Percentiles rank a stretch among this genome's conserved stretches.
Conservation (phyloP, 2,797 vertebrate species). For the Fistularia tabacaria region DNA sequence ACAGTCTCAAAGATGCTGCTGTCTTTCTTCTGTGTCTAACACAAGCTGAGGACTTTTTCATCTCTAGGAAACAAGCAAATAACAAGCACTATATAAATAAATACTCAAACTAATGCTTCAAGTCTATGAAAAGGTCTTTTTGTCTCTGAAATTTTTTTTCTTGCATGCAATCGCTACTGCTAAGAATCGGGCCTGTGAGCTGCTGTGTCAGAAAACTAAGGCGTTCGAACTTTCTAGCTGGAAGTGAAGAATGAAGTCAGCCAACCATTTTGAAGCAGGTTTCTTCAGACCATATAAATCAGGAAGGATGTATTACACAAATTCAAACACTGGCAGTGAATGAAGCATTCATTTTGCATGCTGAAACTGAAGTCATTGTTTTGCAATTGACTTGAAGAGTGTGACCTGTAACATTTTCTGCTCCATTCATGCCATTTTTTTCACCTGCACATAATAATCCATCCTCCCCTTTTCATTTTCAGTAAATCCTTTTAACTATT, state of each 20-base stretch:
- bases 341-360: background rate
- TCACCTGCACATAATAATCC: constrained; percentile 42
- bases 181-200: constrained; percentile 19
- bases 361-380: constrained; percentile 17
- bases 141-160: constrained; percentile 4
- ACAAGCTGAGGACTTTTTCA: too few relatives aligned
- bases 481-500: constrained; percentile 35
- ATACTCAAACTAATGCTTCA: too few relatives aligned
- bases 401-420: constrained; percentile 34
- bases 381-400: constrained; percentile 10
- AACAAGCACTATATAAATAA: too few relatives aligned
- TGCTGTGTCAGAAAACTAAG: constrained; percentile 23
- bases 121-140: too few relatives aligned
- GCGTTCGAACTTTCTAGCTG: constrained; percentile 14
- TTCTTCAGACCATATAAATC: constrained; percentile 6
- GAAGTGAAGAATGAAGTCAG: constrained; percentile 2
- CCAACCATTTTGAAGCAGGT: background rate
- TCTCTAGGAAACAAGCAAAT: too few relatives aligned
- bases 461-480: constrained; percentile 38
- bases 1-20: too few relatives aligned
- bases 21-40: too few relatives aligned
- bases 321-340: background rate
- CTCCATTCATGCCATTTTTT: constrained; percentile 51
- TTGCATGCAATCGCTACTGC: constrained; percentile 52
- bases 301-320: background rate